A percentile compares a stretch with the other conserved stretches of the same genome.
Conservation (phyloP, 1,140 invertebrate species). For the Helicoverpa zea region DNA sequence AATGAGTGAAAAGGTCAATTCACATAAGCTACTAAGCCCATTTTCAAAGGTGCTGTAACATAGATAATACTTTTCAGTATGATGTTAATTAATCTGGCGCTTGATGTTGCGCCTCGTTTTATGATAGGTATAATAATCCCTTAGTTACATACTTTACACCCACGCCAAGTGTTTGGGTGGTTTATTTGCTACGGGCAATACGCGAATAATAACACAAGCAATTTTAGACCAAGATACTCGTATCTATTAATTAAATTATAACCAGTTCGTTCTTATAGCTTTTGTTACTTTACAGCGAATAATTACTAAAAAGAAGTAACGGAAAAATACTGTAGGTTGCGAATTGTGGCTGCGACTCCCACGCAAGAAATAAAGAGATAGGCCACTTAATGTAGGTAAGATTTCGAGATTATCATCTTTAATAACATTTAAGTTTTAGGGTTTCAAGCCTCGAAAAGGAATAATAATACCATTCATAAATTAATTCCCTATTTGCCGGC, state of each 20-base stretch:
- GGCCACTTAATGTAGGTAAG: neutral
- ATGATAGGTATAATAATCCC: constrained; percentile 22
- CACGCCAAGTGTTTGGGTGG: constrained; percentile 12
- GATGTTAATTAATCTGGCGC: constrained; percentile 17
- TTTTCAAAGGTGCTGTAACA: too few species aligned
- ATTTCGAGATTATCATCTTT: neutral
- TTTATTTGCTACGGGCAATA: constrained; percentile 3
- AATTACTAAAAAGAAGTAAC: neutral
- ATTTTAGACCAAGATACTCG: neutral
- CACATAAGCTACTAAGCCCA: neutral
- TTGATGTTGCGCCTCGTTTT: constrained; percentile 12
- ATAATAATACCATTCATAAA: too few species aligned
- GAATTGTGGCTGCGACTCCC: neutral
- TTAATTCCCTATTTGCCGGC: too few species aligned
- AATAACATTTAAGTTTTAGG: neutral
- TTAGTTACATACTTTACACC: constrained; percentile 16
- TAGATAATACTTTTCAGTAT: constrained; percentile 9
- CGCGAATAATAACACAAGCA: constrained; percentile 11
- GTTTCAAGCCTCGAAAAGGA: neutral
- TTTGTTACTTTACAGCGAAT: constrained; percentile 3
- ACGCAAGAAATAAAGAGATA: constrained; percentile 8
- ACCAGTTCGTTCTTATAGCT: neutral
- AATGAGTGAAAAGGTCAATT: neutral
- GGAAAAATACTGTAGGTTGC: neutral
- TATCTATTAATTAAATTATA: neutral